Percentiles rank a stretch among this genome's conserved stretches.
phyloP scores from a whole-genome alignment of 2,888 invertebrate genomes.

The Cinara cedri region DNA sequence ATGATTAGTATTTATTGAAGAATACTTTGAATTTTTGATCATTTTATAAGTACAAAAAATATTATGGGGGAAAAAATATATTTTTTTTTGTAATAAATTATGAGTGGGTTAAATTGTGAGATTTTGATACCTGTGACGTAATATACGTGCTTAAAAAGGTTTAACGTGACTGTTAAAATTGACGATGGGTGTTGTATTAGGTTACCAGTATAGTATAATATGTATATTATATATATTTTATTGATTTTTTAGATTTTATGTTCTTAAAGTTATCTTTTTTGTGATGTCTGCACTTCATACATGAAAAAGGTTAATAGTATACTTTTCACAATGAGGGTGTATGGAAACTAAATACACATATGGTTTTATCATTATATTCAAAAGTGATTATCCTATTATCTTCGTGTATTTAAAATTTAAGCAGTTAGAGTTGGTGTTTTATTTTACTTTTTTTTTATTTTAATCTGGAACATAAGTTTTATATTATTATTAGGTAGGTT shows the following conservation, averaged over 20 bases:
- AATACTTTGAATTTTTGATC: background rate
- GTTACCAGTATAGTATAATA: background rate
- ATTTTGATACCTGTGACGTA: background rate
- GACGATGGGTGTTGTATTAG: background rate
- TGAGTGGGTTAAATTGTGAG: background rate
- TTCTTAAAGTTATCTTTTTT: background rate
- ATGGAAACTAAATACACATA: background rate
- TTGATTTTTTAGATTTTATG: background rate
- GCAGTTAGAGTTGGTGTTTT: too few relatives aligned
- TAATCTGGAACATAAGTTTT: too few relatives aligned
- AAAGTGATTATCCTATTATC: background rate
- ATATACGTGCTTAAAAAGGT: background rate
- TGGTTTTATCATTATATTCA: background rate
- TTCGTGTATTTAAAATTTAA: too few relatives aligned
- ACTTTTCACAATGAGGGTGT: too few relatives aligned
- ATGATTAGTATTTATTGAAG: background rate
- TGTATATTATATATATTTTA: background rate
- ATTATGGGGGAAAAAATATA: background rate
- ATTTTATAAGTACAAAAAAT: background rate
- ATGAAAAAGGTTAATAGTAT: background rate
- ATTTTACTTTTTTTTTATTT: too few relatives aligned
- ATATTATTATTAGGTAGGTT: too few relatives aligned
- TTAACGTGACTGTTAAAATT: constrained; percentile 3
- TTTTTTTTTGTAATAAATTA: background rate
- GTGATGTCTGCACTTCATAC: background rate